phyloP scores from a whole-genome alignment of 2,113 vertebrate species.

The Suricata suricatta region DNA sequence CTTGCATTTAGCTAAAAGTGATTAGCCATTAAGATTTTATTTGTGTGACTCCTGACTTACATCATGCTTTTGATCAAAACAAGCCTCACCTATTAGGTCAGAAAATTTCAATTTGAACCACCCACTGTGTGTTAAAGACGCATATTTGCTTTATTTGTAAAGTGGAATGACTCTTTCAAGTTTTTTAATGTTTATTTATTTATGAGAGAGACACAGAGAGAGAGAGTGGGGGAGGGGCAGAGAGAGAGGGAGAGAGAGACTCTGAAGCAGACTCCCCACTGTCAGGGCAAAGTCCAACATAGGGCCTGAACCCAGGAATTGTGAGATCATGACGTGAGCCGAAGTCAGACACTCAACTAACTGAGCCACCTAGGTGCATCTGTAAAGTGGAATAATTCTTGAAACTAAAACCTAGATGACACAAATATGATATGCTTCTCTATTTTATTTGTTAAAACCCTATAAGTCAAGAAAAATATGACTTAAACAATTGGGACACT shows the following conservation, averaged over 20 bases:
- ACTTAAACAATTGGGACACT: not conserved
- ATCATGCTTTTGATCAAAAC: not conserved
- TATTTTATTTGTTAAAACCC: not conserved
- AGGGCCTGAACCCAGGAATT: no score
- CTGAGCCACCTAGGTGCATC: no score
- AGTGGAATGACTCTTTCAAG: not conserved
- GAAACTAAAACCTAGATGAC: not conserved
- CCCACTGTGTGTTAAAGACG: not conserved
- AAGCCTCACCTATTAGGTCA: not conserved
- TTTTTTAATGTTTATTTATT: no score
- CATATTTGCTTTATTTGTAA: not conserved
- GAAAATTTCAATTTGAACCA: not conserved
- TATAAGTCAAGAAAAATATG: not conserved
- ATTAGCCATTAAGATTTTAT: constrained; percentile 1
- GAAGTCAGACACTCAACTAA: no score
- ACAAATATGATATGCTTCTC: not conserved
- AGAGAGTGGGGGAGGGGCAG: no score
- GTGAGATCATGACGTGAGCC: no score
- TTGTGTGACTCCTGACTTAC: not conserved
- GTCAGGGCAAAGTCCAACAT: no score
- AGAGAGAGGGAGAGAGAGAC: no score
- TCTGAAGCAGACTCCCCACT: no score
- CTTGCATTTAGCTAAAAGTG: not conserved
- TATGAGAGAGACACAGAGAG: no score
- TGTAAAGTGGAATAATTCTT: not conserved